Evolutionary conservation across 1,140 invertebrate genomes (phyloP).

Genomic region (Bombus confusus): DNA sequence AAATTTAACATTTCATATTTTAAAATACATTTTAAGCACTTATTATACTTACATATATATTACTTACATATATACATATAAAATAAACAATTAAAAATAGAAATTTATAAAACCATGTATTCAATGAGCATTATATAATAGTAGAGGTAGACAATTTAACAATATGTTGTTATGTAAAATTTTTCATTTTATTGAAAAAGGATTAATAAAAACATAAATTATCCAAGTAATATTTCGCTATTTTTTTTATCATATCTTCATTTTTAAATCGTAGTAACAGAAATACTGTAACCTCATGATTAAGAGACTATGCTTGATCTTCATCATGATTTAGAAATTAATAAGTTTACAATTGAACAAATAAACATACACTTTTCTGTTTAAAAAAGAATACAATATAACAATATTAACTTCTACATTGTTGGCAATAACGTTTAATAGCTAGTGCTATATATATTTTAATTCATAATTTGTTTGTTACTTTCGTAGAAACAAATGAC

Average conservation of each 20-base stretch:
- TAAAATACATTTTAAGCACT: neutral
- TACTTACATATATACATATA: neutral
- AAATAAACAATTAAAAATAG: neutral
- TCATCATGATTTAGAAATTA: conserved; percentile 45
- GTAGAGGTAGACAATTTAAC: neutral
- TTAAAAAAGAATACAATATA: conserved; percentile 49
- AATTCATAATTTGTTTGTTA: neutral
- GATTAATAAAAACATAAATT: conserved; percentile 77
- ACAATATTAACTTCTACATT: conserved; percentile 62
- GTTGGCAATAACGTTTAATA: conserved; percentile 34
- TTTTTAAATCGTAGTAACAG: conserved; percentile 58
- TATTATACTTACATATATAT: too few species aligned
- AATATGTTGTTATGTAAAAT: conserved; percentile 40
- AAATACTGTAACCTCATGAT: conserved; percentile 63
- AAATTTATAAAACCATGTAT: neutral
- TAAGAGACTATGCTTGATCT: conserved; percentile 43
- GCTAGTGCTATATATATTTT: conserved; percentile 37
- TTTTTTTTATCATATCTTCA: conserved; percentile 64
- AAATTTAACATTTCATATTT: neutral
- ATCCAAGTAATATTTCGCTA: conserved; percentile 66
- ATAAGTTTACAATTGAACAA: conserved; percentile 55
- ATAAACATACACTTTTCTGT: conserved; percentile 42
- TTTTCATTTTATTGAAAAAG: conserved; percentile 76
- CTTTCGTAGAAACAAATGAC: conserved; percentile 23
- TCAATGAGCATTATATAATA: neutral